Conservation (phyloP, 1,140 invertebrate genomes). For the Drosophila tsacasi region DNA sequence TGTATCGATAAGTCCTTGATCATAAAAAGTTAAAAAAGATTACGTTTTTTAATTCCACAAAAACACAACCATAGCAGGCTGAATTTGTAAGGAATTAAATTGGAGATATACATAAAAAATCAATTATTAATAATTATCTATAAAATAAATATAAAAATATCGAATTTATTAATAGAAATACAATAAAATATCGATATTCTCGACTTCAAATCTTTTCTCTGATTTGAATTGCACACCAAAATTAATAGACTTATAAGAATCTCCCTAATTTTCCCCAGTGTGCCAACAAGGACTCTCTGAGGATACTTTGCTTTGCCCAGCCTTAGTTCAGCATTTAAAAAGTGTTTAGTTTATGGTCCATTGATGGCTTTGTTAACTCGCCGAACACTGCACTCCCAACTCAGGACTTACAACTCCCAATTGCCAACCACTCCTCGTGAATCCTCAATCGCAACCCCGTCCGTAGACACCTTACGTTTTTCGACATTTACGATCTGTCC, state of each 20-base stretch:
- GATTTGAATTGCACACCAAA: neutral
- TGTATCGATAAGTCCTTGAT: neutral
- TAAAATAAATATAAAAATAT: neutral
- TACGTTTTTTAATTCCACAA: neutral
- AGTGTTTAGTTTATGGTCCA: conserved; percentile 85
- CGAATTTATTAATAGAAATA: neutral
- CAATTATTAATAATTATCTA: neutral
- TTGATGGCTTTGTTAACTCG: conserved; percentile 85
- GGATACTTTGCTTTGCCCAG: conserved; percentile 16
- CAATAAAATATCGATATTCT: neutral
- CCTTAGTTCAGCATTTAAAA: conserved; percentile 75
- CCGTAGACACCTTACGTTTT: conserved; percentile 79
- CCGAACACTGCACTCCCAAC: conserved; percentile 45
- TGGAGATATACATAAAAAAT: neutral
- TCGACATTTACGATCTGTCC: conserved; percentile 84
- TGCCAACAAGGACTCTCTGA: conserved; percentile 29
- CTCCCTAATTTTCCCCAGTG: neutral
- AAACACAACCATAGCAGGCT: neutral
- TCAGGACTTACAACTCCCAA: conserved; percentile 12
- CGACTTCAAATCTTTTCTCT: no score
- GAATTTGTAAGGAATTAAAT: neutral
- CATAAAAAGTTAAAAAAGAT: neutral
- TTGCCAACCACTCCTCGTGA: conserved; percentile 43
- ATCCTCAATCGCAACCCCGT: conserved; percentile 63
- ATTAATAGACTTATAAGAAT: neutral